These are phyloP conservation scores for Eriocheir sinensis DNA, from an alignment of 1,140 invertebrate genomes.

Conservation along the genomic window DNA sequence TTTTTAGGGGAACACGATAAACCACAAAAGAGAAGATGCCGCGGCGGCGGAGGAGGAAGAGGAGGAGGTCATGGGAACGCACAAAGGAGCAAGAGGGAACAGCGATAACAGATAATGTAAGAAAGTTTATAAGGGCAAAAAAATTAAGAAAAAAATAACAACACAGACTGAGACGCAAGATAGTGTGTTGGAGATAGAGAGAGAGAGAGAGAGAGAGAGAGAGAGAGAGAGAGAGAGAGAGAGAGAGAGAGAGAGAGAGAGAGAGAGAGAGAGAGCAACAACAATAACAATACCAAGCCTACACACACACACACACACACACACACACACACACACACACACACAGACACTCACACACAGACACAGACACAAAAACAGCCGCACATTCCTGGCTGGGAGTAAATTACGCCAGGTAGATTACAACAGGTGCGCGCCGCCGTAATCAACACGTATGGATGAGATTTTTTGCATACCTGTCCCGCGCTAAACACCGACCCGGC, in stretches of 20 bases:
- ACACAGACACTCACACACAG: neutral
- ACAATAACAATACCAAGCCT: no score
- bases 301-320: neutral
- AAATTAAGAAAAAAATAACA: neutral
- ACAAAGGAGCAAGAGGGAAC: neutral
- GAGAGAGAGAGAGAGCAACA: neutral
- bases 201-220: neutral
- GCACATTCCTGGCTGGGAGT: neutral
- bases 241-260: neutral
- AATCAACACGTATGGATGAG: neutral
- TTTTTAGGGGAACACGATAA: slow-evolving; percentile 2
- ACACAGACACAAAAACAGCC: neutral
- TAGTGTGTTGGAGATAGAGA: neutral
- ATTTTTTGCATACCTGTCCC: neutral
- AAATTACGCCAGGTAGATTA: no score
- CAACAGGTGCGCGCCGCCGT: neutral
- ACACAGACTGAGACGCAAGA: neutral
- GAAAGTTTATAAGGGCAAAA: neutral
- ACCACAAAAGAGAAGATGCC: neutral
- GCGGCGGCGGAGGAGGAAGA: no score
- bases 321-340: neutral
- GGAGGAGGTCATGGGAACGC: neutral
- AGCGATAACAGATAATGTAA: slow-evolving; percentile 3
- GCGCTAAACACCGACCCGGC: neutral
- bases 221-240: slow-evolving; percentile 22